Evolutionary conservation across 2,113 vertebrate species (phyloP).

Genomic region (Alaudala cheleensis): DNA sequence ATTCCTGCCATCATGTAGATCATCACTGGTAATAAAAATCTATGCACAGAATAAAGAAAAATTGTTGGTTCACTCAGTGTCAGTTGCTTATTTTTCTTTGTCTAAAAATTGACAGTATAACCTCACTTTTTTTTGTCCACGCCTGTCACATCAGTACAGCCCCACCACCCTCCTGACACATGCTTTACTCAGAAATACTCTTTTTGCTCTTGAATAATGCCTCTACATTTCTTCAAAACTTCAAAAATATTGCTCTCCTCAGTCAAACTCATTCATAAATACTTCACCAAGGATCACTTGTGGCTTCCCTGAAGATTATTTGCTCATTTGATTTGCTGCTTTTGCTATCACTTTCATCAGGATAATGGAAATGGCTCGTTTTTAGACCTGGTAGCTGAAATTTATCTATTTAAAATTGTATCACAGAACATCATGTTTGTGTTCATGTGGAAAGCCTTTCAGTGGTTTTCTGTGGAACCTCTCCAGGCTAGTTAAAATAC

Average conservation of each 20-base stretch:
- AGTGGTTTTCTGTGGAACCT: not conserved
- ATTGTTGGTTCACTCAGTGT: not conserved
- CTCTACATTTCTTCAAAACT: not conserved
- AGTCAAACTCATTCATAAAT: constrained; percentile 36
- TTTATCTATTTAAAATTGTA: not conserved
- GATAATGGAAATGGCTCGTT: not conserved
- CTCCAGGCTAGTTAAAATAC: not conserved
- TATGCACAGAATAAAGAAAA: not conserved
- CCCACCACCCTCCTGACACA: not conserved
- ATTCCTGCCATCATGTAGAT: constrained; percentile 5
- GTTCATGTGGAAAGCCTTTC: not conserved
- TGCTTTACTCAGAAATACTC: not conserved
- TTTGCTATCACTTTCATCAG: not conserved
- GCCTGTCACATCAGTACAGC: not conserved
- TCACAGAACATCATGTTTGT: not conserved
- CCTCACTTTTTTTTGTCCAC: not conserved
- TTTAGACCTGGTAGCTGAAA: constrained; percentile 2
- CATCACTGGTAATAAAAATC: constrained; percentile 27
- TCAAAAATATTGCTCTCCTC: not conserved
- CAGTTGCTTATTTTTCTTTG: not conserved
- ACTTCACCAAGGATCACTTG: not conserved
- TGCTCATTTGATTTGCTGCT: not conserved
- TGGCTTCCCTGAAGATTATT: constrained; percentile 4
- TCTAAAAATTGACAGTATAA: not conserved
- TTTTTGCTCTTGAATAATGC: not conserved